Evolutionary conservation across 2,888 invertebrate species (phyloP).

Genomic region (Phoenoteleia sp.): DNA sequence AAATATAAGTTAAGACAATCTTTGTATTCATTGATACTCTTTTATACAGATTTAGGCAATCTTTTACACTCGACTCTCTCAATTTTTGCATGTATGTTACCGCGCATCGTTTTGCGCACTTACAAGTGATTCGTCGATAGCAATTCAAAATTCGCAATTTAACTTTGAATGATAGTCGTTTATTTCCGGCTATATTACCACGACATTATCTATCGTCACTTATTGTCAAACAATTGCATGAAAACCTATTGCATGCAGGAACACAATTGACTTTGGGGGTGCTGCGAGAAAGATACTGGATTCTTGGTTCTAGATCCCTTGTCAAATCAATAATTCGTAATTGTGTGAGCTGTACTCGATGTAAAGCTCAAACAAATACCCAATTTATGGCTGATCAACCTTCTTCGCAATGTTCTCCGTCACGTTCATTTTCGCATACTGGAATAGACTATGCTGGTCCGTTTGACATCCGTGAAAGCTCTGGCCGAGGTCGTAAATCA

Average conservation of each 20-base stretch:
- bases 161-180: neutral
- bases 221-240: constrained; percentile 6
- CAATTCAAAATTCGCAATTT: neutral
- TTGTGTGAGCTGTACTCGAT: neutral
- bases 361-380: neutral
- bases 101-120: too few relatives aligned
- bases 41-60: too few relatives aligned
- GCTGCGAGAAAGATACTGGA: constrained; percentile 12
- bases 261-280: neutral
- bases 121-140: too few relatives aligned
- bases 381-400: constrained; percentile 3
- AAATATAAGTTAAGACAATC: too few relatives aligned
- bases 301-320: neutral
- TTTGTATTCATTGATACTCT: too few relatives aligned
- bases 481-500: neutral
- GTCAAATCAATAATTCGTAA: neutral
- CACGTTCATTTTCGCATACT: neutral
- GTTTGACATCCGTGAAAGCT: neutral
- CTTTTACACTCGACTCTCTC: too few relatives aligned
- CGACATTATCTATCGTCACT: neutral
- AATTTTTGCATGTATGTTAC: too few relatives aligned
- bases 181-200: neutral
- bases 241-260: constrained; percentile 5
- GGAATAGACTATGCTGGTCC: neutral
- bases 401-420: neutral